Base-by-base conservation (phyloP, 2,113 vertebrate genomes). In the Edolisoma coerulescens region DNA sequence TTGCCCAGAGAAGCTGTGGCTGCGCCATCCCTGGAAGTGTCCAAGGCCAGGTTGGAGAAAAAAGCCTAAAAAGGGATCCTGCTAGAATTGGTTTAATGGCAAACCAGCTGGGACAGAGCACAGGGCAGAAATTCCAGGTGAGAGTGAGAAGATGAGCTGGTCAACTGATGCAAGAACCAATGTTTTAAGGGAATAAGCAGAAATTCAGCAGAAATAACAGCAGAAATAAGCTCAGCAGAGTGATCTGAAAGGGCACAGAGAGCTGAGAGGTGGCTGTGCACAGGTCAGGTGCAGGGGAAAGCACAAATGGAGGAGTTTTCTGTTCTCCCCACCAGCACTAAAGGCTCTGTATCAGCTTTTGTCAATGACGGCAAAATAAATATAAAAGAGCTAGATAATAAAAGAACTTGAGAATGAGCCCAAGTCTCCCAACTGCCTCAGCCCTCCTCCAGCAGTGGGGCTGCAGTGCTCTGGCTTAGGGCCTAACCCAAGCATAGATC, bases 351-450 rank as follows among this genome's bases (percentile, higher is more conserved):
- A 24, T 8, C 78, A 70, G 20, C 12, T 86, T 65, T 45, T 56
- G 7, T 4, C 35, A 26, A 13, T 3, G 11, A 14, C 14, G 81
- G n/a, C n/a, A n/a, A n/a, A n/a, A n/a, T n/a, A n/a, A n/a, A n/a
- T n/a, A 37, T 3, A 53, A 32, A 61, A 63, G 32, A 80, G 53
- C 3, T 1, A 17, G 33, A n/a, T n/a, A n/a, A 37, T 3, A 53
- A 32, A 61, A 63, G 32, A 80, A 57, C 3, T 1, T 16, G 33
- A 54, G 57, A 18, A 50, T 2, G 4, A 70, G 10, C 24, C 28
- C 10, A 3, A 4, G 13, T 6, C 8, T 56, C 42, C 10, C 15
- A 50, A 0, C 3, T 21, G 23, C 27, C 32, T 45, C 20, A 59
- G 47, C 45, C 65, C 47, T 56, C 28, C 59, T 73, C 42, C 65